These are phyloP conservation scores for Arctopsyche grandis DNA, from an alignment of 1,140 invertebrate genomes.

Conservation along the genomic window DNA sequence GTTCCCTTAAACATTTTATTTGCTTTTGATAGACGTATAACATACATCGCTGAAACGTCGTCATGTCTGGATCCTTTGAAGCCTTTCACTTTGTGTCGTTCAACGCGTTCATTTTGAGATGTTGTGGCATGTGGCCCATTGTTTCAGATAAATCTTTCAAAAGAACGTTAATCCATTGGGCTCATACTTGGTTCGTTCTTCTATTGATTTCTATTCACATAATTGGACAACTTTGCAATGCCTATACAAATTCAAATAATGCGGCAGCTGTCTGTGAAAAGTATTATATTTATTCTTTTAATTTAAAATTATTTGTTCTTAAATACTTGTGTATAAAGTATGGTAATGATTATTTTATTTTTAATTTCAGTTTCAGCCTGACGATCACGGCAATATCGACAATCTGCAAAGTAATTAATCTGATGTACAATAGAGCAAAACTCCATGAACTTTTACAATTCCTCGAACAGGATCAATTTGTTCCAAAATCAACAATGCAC, in stretches of 20 bases:
- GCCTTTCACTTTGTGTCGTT: conserved; percentile 33
- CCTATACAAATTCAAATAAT: conserved; percentile 26
- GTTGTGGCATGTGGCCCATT: conserved; percentile 46
- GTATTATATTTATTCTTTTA: conserved; percentile 34
- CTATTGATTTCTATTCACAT: conserved; percentile 16
- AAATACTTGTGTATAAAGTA: too few species aligned
- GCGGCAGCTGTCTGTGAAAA: conserved; percentile 43
- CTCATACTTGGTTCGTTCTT: conserved; percentile 22
- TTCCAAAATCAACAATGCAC: conserved; percentile 38
- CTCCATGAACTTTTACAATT: conserved; percentile 33
- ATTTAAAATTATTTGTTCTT: conserved; percentile 17
- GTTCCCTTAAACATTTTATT: too few species aligned
- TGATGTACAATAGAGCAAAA: conserved; percentile 33
- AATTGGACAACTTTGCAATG: conserved; percentile 43
- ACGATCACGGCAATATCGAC: conserved; percentile 46
- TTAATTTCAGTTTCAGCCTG: conserved; percentile 41
- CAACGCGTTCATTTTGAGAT: conserved; percentile 26
- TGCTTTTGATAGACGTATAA: too few species aligned
- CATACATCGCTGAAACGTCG: too few species aligned
- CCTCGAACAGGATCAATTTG: conserved; percentile 41
- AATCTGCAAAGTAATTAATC: conserved; percentile 41
- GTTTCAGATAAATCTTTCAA: neutral
- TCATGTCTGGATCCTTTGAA: conserved; percentile 5
- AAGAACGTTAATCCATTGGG: neutral
- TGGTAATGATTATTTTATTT: neutral